Percentiles rank a stretch among this genome's conserved stretches.
These are phyloP conservation scores for Macrosteles quadrilineatus DNA, from an alignment of 1,140 invertebrate species.

Conservation along the genomic window DNA sequence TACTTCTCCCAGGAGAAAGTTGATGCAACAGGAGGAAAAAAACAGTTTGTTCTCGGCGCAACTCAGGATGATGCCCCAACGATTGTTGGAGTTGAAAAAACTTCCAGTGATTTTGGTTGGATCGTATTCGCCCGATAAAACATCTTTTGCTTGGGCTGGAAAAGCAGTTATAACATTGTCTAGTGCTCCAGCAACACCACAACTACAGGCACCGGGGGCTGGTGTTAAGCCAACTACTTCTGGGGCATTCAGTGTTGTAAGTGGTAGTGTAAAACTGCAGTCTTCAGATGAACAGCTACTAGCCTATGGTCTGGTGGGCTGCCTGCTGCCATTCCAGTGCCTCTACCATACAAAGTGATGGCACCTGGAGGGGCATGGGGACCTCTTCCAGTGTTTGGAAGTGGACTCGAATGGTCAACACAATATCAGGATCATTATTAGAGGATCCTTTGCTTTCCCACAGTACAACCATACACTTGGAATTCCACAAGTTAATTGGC, in stretches of 20 bases:
- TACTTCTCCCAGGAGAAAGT: conserved; percentile 11
- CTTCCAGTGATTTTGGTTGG: conserved; percentile 17
- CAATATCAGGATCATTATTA: background rate
- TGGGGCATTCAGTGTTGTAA: background rate
- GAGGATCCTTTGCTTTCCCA: conserved; percentile 24
- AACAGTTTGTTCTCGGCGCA: background rate
- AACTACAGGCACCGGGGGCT: background rate
- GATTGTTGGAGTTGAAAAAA: conserved; percentile 7
- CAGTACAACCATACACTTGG: conserved; percentile 10
- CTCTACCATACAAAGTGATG: background rate
- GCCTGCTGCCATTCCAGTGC: conserved; percentile 1
- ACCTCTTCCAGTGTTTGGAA: background rate
- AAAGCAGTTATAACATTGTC: background rate
- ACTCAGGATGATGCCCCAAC: background rate
- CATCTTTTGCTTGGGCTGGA: background rate
- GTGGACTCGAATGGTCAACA: conserved; percentile 7
- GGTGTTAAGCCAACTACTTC: background rate
- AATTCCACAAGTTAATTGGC: conserved; percentile 4
- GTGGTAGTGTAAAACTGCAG: background rate
- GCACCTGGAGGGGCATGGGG: background rate
- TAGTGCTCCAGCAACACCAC: background rate
- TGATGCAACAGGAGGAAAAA: background rate
- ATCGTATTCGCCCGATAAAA: conserved; percentile 12
- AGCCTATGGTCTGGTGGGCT: background rate
- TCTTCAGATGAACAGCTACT: background rate